Conservation (phyloP, 2,113 vertebrate genomes). For the Phyllostomus discolor region DNA sequence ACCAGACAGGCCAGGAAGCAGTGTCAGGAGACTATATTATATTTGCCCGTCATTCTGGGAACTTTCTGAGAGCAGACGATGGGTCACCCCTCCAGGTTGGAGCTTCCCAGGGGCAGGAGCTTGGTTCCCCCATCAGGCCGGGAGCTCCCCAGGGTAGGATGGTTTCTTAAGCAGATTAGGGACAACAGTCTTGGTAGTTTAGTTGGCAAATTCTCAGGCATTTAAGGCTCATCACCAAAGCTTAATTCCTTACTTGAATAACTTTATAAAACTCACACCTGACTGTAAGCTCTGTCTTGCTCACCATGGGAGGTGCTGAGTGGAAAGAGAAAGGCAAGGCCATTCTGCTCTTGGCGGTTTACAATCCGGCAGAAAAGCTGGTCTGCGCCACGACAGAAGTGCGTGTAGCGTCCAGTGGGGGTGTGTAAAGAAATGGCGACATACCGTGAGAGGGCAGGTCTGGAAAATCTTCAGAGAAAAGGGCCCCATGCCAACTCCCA, state of each 20-base stretch:
- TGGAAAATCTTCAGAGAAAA: not conserved
- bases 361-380: not conserved
- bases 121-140: not conserved
- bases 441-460: rapidly evolving
- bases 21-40: not conserved
- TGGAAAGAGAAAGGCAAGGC: not conserved
- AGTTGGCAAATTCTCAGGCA: not conserved
- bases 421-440: not conserved
- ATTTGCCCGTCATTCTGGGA: not conserved
- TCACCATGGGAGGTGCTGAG: not conserved
- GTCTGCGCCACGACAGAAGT: not conserved
- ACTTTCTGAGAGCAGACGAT: not conserved
- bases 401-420: not conserved
- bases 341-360: not conserved
- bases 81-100: not conserved
- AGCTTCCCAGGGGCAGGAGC: not conserved
- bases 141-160: not conserved
- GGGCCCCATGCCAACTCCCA: not conserved
- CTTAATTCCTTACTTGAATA: not conserved
- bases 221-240: not conserved
- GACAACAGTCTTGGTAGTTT: not conserved
- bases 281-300: not conserved
- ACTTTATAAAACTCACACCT: not conserved
- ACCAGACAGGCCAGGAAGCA: not conserved
- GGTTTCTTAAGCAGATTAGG: not conserved